These are phyloP conservation scores for Haliclystus octoradiatus DNA, from an alignment of 30 jellyfish, hydroid and myxozoan genomes.

Conservation along the genomic window DNA sequence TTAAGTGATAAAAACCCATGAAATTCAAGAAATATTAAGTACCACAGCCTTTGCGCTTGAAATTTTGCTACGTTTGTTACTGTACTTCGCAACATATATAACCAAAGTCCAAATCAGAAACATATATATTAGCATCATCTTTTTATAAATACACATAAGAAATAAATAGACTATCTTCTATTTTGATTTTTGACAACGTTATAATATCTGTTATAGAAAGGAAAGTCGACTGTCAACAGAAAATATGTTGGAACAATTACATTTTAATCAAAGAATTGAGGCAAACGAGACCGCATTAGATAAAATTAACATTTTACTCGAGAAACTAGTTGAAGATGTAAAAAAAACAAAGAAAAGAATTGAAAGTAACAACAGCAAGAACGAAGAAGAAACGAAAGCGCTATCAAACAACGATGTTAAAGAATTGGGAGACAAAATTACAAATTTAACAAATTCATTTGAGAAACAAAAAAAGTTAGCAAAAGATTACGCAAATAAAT, in stretches of 20 bases:
- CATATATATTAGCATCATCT: too few relatives aligned
- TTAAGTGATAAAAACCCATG: too few relatives aligned
- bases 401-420: background rate
- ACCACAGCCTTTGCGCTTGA: too few relatives aligned
- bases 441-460: background rate
- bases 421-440: background rate
- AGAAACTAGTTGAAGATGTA: constrained; percentile 39
- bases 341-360: constrained; percentile 20
- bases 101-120: too few relatives aligned
- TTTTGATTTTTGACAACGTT: too few relatives aligned
- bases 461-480: constrained; percentile 18
- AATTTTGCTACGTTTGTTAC: too few relatives aligned
- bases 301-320: constrained; percentile 60
- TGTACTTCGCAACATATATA: too few relatives aligned
- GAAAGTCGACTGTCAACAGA: constrained; percentile 88
- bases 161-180: too few relatives aligned
- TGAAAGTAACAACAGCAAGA: background rate
- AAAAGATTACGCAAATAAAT: constrained; percentile 17
- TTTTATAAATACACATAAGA: too few relatives aligned
- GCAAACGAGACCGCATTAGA: constrained; percentile 81
- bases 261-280: constrained; percentile 63
- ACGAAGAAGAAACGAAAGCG: background rate
- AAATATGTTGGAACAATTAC: constrained; percentile 78
- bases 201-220: too few relatives aligned
- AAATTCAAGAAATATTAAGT: too few relatives aligned